These are phyloP conservation scores for Lipophrys pholis DNA, from an alignment of 2,113 vertebrate species.

Conservation along the genomic window DNA sequence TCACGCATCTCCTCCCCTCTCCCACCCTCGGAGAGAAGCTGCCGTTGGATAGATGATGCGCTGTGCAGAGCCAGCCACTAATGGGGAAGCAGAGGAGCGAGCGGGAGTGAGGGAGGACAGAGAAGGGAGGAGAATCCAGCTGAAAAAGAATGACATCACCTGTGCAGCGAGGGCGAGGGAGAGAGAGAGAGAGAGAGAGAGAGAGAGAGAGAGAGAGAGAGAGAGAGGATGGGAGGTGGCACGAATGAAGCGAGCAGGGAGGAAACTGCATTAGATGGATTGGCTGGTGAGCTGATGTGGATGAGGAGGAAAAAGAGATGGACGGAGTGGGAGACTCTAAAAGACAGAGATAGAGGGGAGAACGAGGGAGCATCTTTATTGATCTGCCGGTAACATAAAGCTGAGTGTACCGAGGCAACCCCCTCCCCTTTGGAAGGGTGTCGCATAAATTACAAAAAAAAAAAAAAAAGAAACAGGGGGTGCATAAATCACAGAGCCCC, in stretches of 20 bases:
- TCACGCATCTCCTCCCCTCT: slow-evolving; percentile 80
- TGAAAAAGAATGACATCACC: slow-evolving; percentile 87
- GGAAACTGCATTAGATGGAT: slow-evolving; percentile 97
- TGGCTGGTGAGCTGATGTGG: slow-evolving; percentile 89
- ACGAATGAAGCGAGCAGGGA: slow-evolving; percentile 78
- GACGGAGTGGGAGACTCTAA: slow-evolving; percentile 27
- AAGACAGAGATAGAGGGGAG: slow-evolving; percentile 45
- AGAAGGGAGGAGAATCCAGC: slow-evolving; percentile 89
- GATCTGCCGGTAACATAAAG: slow-evolving; percentile 82
- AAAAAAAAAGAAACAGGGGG: neutral
- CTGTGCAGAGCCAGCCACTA: slow-evolving; percentile 92
- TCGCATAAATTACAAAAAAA: slow-evolving; percentile 73
- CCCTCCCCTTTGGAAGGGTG: slow-evolving; percentile 43
- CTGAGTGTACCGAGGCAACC: slow-evolving; percentile 62
- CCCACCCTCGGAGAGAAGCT: slow-evolving; percentile 86
- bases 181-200: slow-evolving; percentile 78
- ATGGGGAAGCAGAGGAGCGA: slow-evolving; percentile 86
- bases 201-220: no score
- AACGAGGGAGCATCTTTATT: slow-evolving; percentile 86
- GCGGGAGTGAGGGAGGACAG: slow-evolving; percentile 72
- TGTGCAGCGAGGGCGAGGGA: slow-evolving; percentile 74
- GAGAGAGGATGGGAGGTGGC: slow-evolving; percentile 82
- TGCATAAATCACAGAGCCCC: slow-evolving; percentile 49
- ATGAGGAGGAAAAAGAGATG: slow-evolving; percentile 52
- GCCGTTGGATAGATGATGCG: slow-evolving; percentile 90